phyloP scores from a whole-genome alignment of 2,797 vertebrate genomes.

The Coluber constrictor region DNA sequence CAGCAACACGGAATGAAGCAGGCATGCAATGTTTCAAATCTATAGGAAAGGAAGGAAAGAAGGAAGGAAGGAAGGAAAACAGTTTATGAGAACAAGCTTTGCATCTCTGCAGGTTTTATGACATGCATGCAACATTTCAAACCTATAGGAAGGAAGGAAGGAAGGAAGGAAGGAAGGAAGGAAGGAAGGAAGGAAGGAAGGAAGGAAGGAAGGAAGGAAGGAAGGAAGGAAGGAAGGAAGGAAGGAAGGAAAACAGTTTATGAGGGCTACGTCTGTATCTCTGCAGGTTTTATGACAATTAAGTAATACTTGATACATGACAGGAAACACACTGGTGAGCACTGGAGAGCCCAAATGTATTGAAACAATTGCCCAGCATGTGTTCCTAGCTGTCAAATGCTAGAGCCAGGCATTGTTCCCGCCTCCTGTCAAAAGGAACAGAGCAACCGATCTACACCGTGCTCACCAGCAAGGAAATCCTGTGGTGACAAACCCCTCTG shows the following conservation, averaged over 20 bases:
- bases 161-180: background rate
- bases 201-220: background rate
- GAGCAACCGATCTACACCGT: background rate
- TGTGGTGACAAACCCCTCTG: background rate
- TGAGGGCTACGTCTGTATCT: background rate
- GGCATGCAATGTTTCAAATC: too few relatives aligned
- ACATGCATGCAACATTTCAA: too few relatives aligned
- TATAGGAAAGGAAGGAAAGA: too few relatives aligned
- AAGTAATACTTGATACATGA: background rate
- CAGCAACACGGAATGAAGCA: background rate
- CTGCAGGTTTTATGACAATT: background rate
- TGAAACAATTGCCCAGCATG: background rate
- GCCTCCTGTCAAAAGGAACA: background rate
- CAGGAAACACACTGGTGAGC: background rate
- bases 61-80: too few relatives aligned
- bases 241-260: background rate
- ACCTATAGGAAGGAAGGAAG: too few relatives aligned
- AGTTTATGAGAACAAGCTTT: too few relatives aligned
- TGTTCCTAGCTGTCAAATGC: background rate
- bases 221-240: background rate
- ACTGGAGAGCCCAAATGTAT: background rate
- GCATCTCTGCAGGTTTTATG: too few relatives aligned
- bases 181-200: background rate
- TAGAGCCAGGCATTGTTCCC: background rate
- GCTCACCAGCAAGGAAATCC: background rate